Conservation (phyloP, 2,888 invertebrate species). For the Drosophila kanekoi region DNA sequence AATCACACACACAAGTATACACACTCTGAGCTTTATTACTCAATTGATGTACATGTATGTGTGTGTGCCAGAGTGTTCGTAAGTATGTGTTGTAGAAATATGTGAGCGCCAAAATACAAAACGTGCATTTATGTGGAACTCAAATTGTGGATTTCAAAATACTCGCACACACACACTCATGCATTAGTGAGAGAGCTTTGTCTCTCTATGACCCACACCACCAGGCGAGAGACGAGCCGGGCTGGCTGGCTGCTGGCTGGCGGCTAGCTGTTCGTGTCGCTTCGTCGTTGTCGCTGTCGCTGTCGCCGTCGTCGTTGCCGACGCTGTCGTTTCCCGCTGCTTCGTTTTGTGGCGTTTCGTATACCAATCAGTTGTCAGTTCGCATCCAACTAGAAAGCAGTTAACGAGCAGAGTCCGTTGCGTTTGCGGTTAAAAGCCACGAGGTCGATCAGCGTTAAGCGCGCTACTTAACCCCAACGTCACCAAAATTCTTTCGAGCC, state of each 20-base stretch:
- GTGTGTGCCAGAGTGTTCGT: no score
- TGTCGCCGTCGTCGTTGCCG: slow-evolving; percentile 9
- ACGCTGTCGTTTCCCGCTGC: slow-evolving; percentile 38
- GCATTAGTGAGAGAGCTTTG: slow-evolving; percentile 34
- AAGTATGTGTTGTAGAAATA: slow-evolving; percentile 37
- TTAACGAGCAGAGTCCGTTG: slow-evolving; percentile 82
- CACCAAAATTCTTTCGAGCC: slow-evolving; percentile 44
- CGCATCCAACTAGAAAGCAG: slow-evolving; percentile 85
- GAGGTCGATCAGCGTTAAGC: slow-evolving; percentile 83
- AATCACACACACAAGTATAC: slow-evolving; percentile 13
- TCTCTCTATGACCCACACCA: slow-evolving; percentile 33
- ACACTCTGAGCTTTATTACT: slow-evolving; percentile 54
- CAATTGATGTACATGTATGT: slow-evolving; percentile 27
- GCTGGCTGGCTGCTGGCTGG: slow-evolving; percentile 17
- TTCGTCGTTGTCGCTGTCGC: slow-evolving; percentile 45
- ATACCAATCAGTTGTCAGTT: slow-evolving; percentile 85
- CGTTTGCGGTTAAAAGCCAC: slow-evolving; percentile 84
- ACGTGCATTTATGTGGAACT: slow-evolving; percentile 64
- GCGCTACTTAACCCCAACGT: slow-evolving; percentile 65
- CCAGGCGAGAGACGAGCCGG: slow-evolving; percentile 16
- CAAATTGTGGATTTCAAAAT: slow-evolving; percentile 59
- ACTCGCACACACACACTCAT: slow-evolving; percentile 13
- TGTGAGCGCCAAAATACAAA: slow-evolving; percentile 61
- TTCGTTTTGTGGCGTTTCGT: slow-evolving; percentile 53
- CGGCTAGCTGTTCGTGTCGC: slow-evolving; percentile 41